These are phyloP conservation scores for Edolisoma coerulescens DNA, from an alignment of 2,113 vertebrate species.

Conservation along the genomic window DNA sequence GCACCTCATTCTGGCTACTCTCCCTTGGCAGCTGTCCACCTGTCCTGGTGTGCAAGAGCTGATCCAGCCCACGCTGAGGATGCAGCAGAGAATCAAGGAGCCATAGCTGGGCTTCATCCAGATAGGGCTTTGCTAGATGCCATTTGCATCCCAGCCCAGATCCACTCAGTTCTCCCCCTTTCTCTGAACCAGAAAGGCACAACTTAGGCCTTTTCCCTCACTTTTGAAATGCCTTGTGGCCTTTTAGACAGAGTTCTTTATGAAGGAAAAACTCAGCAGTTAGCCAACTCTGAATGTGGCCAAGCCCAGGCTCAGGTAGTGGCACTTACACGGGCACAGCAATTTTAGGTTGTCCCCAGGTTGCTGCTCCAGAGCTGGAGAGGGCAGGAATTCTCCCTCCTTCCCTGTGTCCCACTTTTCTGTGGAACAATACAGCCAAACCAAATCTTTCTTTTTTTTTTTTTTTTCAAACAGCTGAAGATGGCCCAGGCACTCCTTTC, in stretches of 20 bases:
- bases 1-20: not conserved
- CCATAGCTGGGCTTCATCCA: not conserved
- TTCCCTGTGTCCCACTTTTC: not conserved
- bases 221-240: not conserved
- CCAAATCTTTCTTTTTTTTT: not conserved
- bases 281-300: not conserved
- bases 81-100: not conserved
- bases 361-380: not conserved
- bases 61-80: not conserved
- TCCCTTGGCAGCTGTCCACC: not conserved
- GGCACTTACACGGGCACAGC: not conserved
- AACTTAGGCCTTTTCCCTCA: not conserved
- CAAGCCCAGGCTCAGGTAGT: not conserved
- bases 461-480: not conserved
- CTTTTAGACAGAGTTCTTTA: not conserved
- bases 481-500: not conserved
- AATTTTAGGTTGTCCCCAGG: not conserved
- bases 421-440: not conserved
- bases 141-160: not conserved
- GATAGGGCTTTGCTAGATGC: not conserved
- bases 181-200: not conserved
- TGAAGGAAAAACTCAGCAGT: not conserved
- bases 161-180: not conserved
- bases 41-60: not conserved
- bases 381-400: not conserved